phyloP scores from a whole-genome alignment of 2,888 invertebrate species.

The Rhagonycha lutea region DNA sequence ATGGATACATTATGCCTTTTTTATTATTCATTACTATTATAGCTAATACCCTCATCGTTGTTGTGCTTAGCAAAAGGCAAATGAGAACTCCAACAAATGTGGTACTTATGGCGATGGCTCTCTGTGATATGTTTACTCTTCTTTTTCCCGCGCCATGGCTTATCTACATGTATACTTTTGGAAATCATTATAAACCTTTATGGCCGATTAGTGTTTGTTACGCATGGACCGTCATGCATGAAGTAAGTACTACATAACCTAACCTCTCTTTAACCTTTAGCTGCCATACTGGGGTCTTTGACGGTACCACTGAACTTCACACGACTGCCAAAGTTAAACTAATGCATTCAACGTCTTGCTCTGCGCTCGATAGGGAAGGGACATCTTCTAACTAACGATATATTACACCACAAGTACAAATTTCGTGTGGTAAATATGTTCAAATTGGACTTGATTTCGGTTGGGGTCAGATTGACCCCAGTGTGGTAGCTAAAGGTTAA shows the following conservation, averaged over 20 bases:
- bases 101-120: conserved; percentile 94
- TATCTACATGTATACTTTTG: conserved; percentile 89
- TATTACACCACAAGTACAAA: too few species aligned
- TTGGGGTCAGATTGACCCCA: too few species aligned
- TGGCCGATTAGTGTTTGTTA: conserved; percentile 78
- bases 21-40: conserved; percentile 86
- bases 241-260: conserved; percentile 59
- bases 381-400: too few species aligned
- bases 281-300: too few species aligned
- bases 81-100: conserved; percentile 92
- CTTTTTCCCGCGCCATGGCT: conserved; percentile 89
- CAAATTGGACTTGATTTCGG: too few species aligned
- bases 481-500: too few species aligned
- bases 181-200: conserved; percentile 81
- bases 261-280: not conserved
- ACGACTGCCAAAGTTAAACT: too few species aligned
- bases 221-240: conserved; percentile 79
- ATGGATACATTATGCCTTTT: conserved; percentile 82
- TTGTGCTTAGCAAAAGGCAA: conserved; percentile 86
- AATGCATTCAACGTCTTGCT: too few species aligned
- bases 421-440: too few species aligned
- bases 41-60: conserved; percentile 87
- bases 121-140: conserved; percentile 92
- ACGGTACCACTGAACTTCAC: too few species aligned
- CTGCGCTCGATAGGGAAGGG: too few species aligned